A percentile compares a stretch with the other conserved stretches of the same genome.
phyloP scores from a whole-genome alignment of 2,797 vertebrate genomes.

The Acipenser transmontanus region DNA sequence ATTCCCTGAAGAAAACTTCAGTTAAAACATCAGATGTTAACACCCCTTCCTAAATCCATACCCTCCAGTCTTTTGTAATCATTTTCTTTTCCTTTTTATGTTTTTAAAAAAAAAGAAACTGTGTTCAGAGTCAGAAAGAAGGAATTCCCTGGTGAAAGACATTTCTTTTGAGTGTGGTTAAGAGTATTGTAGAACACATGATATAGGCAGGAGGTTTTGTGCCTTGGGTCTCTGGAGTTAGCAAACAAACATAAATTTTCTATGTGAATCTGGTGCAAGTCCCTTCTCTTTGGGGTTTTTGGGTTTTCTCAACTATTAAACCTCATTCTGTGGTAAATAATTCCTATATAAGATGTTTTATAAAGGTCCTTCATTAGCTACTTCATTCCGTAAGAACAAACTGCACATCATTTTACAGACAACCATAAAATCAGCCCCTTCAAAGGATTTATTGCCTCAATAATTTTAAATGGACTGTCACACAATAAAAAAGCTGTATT shows the following conservation, averaged over 20 bases:
- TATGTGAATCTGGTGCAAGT: neutral
- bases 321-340: neutral
- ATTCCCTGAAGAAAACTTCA: neutral
- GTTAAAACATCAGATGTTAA: constrained; percentile 1
- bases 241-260: too few relatives aligned
- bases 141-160: constrained; percentile 12
- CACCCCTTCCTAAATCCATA: neutral
- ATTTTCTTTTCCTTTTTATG: constrained; percentile 15
- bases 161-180: neutral
- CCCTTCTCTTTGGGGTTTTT: neutral
- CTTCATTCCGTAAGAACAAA: neutral
- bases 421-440: neutral
- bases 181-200: too few relatives aligned
- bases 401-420: constrained; percentile 1
- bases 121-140: constrained; percentile 11
- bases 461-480: neutral
- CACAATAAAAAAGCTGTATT: constrained; percentile 2
- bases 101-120: constrained; percentile 7
- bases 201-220: too few relatives aligned
- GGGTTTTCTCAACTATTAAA: neutral
- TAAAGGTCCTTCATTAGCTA: constrained; percentile 7
- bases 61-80: neutral
- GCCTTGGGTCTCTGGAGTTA: too few relatives aligned
- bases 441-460: constrained; percentile 7
- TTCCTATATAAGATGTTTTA: neutral